Conservation (phyloP, 2,797 vertebrate genomes). For the Channallabes apus region DNA sequence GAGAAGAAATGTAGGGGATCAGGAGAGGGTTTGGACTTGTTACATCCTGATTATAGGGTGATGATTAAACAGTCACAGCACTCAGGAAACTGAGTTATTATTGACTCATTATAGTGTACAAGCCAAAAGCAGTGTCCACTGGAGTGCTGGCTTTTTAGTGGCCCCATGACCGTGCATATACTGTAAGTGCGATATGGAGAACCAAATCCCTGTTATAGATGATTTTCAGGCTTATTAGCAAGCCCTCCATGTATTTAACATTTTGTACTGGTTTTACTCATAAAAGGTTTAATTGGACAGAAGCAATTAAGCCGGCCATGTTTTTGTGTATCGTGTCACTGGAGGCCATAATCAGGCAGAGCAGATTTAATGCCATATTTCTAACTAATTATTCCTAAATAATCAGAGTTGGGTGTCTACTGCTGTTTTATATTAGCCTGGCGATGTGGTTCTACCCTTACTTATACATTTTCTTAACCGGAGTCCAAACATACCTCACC, state of each 20-base stretch:
- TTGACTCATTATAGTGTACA: neutral
- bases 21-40: neutral
- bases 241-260: neutral
- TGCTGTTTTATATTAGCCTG: conserved; percentile 1
- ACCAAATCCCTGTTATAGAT: neutral
- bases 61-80: neutral
- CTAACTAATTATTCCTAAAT: conserved; percentile 39
- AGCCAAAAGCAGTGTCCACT: neutral
- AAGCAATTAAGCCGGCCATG: conserved; percentile 49
- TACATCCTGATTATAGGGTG: neutral
- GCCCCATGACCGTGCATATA: neutral
- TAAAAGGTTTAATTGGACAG: conserved; percentile 38
- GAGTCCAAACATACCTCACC: neutral
- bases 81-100: neutral
- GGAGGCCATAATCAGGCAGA: conserved; percentile 46
- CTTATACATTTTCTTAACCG: neutral
- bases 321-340: conserved; percentile 44
- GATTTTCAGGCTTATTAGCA: neutral
- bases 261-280: conserved; percentile 29
- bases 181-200: neutral
- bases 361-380: conserved; percentile 51
- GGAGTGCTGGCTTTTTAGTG: neutral
- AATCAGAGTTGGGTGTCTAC: conserved; percentile 25
- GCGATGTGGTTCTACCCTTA: neutral
- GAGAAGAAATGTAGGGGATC: neutral